Conservation (phyloP, 1,140 invertebrate genomes). For the Cyclina sinensis region DNA sequence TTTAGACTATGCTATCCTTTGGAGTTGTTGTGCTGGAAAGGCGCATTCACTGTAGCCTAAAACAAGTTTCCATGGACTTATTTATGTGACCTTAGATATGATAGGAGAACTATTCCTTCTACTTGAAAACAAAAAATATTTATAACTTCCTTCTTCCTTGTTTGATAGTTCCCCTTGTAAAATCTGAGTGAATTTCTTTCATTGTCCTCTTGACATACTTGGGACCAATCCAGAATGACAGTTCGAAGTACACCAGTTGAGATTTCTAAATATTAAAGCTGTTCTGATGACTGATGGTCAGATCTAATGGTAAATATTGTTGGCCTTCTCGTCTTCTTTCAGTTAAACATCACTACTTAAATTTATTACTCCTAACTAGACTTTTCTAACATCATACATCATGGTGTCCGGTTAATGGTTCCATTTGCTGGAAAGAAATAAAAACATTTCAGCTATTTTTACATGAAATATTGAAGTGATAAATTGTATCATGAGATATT, state of each 20-base stretch:
- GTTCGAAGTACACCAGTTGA: too few species aligned
- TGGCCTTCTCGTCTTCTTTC: not conserved
- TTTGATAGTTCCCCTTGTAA: too few species aligned
- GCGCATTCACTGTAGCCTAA: not conserved
- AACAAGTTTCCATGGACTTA: not conserved
- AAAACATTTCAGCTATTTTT: too few species aligned
- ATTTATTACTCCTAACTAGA: not conserved
- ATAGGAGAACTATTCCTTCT: too few species aligned
- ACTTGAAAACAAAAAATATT: too few species aligned
- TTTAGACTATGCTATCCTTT: conserved; percentile 26
- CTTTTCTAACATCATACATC: conserved; percentile 45
- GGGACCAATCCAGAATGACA: too few species aligned
- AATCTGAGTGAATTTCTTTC: too few species aligned
- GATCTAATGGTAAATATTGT: not conserved
- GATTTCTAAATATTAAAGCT: not conserved
- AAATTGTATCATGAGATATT: too few species aligned
- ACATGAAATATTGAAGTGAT: too few species aligned
- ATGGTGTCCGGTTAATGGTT: conserved; percentile 36
- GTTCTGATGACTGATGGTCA: not conserved
- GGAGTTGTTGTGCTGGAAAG: conserved; percentile 19
- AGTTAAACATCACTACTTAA: not conserved
- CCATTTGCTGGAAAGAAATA: conserved; percentile 58
- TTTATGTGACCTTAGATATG: too few species aligned
- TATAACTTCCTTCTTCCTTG: too few species aligned
- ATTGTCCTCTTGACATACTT: too few species aligned